phyloP scores from a whole-genome alignment of 2,113 vertebrate genomes.

The Catagonus wagneri region DNA sequence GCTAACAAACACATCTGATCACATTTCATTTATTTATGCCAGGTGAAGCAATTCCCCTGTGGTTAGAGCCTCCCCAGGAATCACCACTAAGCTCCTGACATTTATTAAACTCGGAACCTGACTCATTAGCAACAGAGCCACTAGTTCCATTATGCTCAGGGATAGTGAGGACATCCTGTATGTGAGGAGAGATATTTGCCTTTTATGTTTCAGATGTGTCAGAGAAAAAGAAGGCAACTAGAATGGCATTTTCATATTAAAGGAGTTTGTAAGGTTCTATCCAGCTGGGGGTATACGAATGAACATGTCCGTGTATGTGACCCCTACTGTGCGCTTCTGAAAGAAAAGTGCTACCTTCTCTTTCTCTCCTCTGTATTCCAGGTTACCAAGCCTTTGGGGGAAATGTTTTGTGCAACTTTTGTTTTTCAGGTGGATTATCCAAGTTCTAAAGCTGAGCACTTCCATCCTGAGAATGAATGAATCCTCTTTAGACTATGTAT shows the following conservation, averaged over 20 bases:
- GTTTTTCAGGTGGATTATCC: constrained; percentile 5
- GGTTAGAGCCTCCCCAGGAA: constrained; percentile 12
- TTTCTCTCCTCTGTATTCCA: neutral
- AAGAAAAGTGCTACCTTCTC: neutral
- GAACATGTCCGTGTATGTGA: neutral
- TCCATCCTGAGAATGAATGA: neutral
- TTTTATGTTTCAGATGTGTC: constrained; percentile 27
- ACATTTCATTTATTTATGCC: neutral
- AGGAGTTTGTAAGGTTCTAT: constrained; percentile 17
- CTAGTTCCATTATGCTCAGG: neutral
- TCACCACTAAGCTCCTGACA: neutral
- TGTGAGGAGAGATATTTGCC: neutral
- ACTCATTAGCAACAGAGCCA: neutral
- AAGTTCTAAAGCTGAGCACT: constrained; percentile 33
- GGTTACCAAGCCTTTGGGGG: neutral
- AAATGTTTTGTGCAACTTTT: constrained; percentile 41
- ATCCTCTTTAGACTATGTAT: neutral
- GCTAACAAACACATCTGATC: neutral
- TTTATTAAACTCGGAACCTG: constrained; percentile 6
- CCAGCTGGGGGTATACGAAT: neutral
- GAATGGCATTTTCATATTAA: constrained; percentile 17
- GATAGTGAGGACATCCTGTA: neutral
- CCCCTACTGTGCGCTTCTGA: neutral
- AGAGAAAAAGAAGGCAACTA: constrained; percentile 53
- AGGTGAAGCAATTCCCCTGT: neutral